A percentile compares a stretch with the other conserved stretches of the same genome.
Evolutionary conservation across 2,797 vertebrate species (phyloP).

Genomic region (Cynopterus sphinx): DNA sequence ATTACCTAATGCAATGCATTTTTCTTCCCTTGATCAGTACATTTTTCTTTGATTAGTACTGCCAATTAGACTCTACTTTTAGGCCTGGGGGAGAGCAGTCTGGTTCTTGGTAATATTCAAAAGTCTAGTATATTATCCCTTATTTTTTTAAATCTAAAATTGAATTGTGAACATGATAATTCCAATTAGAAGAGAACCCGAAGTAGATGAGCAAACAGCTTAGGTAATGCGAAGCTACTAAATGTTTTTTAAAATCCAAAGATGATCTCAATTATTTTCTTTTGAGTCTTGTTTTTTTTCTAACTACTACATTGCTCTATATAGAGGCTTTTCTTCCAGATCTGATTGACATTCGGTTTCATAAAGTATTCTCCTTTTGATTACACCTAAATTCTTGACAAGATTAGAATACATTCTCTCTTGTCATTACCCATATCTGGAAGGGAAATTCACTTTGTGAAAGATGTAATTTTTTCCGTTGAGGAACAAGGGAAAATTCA

Average conservation of each 20-base stretch:
- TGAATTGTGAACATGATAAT: constrained; percentile 1
- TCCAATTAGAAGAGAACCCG: neutral
- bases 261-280: neutral
- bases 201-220: neutral
- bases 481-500: neutral
- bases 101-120: neutral
- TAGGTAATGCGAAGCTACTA: neutral
- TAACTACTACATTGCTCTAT: neutral
- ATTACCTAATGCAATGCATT: neutral
- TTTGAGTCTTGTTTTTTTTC: neutral
- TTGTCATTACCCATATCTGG: neutral
- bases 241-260: neutral
- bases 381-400: neutral
- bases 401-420: neutral
- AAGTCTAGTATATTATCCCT: neutral
- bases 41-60: neutral
- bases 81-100: neutral
- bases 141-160: neutral
- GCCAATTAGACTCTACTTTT: neutral
- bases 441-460: constrained; percentile 31
- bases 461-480: constrained; percentile 13
- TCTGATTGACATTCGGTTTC: constrained; percentile 3
- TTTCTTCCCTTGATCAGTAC: neutral
- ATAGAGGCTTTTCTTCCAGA: neutral
- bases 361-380: neutral